Conservation (phyloP, 2,888 invertebrate species). For the Malthinus flaveolus region DNA sequence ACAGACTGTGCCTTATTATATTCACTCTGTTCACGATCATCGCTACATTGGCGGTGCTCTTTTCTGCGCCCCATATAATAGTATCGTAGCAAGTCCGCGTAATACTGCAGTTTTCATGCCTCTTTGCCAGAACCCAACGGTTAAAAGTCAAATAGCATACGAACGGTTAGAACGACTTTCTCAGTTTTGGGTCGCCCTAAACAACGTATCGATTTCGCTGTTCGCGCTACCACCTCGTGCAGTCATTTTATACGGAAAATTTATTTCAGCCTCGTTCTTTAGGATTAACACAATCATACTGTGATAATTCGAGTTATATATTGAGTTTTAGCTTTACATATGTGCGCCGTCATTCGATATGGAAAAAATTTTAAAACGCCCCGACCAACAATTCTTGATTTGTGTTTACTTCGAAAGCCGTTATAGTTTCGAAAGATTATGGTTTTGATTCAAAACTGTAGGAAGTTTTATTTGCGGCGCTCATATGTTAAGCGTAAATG, state of each 20-base stretch:
- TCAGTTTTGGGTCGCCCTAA: conserved; percentile 26
- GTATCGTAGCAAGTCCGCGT: conserved; percentile 75
- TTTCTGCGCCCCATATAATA: conserved; percentile 95
- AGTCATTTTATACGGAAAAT: conserved; percentile 33
- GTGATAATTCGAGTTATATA: conserved; percentile 70
- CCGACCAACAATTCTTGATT: conserved; percentile 3
- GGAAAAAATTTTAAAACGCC: conserved; percentile 9
- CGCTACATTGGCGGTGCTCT: conserved; percentile 95
- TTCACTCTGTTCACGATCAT: conserved; percentile 98
- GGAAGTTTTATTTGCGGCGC: conserved; percentile 8
- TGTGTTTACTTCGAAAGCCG: background rate
- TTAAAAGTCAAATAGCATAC: conserved; percentile 22
- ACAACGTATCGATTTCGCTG: conserved; percentile 36
- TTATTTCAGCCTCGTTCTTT: conserved; percentile 53
- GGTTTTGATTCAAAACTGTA: background rate
- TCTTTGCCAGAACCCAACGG: conserved; percentile 27
- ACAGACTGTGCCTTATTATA: conserved; percentile 99
- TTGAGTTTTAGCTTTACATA: conserved; percentile 59
- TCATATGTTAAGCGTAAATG: conserved; percentile 23
- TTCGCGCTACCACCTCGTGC: conserved; percentile 34
- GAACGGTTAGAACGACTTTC: conserved; percentile 26
- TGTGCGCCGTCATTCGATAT: conserved; percentile 30
- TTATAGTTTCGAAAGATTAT: background rate
- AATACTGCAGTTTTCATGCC: conserved; percentile 40
- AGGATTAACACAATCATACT: conserved; percentile 61